Conservation (phyloP, 2,888 invertebrate species). For the Sepiola atlantica region DNA sequence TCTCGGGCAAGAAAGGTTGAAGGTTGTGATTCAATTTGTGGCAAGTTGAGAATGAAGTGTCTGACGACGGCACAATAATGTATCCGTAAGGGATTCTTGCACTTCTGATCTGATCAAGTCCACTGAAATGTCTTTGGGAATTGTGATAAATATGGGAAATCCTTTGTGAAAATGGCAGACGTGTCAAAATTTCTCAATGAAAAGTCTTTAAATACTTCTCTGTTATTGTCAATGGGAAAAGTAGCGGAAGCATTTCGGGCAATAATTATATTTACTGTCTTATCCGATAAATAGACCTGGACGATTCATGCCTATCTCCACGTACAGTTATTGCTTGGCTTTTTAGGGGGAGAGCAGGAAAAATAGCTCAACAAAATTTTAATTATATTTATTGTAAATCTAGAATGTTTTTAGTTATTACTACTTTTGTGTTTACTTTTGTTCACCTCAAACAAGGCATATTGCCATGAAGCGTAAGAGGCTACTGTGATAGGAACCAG, state of each 20-base stretch:
- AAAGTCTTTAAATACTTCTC: not conserved
- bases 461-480: too few relatives aligned
- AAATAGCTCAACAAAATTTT: too few relatives aligned
- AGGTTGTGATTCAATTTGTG: not conserved
- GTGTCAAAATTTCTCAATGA: not conserved
- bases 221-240: not conserved
- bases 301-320: not conserved
- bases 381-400: too few relatives aligned
- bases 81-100: not conserved
- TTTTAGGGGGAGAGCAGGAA: too few relatives aligned
- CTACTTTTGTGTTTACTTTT: too few relatives aligned
- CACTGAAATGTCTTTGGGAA: not conserved
- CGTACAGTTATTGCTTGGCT: too few relatives aligned
- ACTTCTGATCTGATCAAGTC: not conserved
- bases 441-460: too few relatives aligned
- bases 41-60: constrained; percentile 18
- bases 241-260: not conserved
- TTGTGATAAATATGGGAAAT: not conserved
- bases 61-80: not conserved
- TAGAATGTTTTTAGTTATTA: too few relatives aligned
- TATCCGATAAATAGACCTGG: not conserved
- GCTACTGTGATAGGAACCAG: too few relatives aligned
- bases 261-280: not conserved
- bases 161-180: not conserved
- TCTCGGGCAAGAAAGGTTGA: not conserved